Evolutionary conservation across 2,888 invertebrate species (phyloP).

Genomic region (Aphelenchoides bicaudatus): DNA sequence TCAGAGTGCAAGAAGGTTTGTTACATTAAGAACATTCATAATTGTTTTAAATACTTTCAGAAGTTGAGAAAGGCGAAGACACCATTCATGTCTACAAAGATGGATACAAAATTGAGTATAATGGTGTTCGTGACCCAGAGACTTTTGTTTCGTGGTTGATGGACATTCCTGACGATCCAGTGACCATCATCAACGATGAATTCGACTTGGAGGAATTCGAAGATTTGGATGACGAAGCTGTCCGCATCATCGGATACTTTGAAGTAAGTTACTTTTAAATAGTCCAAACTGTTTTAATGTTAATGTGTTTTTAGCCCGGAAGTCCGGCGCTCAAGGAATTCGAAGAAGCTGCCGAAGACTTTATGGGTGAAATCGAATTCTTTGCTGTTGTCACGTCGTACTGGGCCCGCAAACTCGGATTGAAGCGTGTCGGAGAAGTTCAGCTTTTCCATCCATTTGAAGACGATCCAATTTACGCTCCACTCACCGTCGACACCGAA

Average conservation of each 20-base stretch:
- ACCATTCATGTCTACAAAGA: conserved; percentile 30
- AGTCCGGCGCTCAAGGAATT: conserved; percentile 59
- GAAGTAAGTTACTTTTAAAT: no score
- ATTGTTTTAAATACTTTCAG: conserved; percentile 24
- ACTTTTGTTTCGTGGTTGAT: conserved; percentile 61
- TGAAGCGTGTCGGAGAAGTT: conserved; percentile 58
- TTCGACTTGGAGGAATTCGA: conserved; percentile 60
- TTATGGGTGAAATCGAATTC: conserved; percentile 61
- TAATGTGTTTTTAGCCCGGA: no score
- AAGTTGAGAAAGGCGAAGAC: conserved; percentile 36
- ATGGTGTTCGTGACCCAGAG: conserved; percentile 60
- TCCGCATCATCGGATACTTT: conserved; percentile 60
- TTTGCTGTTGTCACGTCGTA: conserved; percentile 60
- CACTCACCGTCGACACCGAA: conserved; percentile 52
- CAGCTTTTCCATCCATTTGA: conserved; percentile 60
- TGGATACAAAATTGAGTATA: conserved; percentile 61
- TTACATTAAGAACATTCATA: conserved; percentile 11
- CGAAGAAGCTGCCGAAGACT: conserved; percentile 61
- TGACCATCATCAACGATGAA: conserved; percentile 61
- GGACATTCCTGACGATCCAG: conserved; percentile 61
- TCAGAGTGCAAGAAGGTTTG: conserved; percentile 54
- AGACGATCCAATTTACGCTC: conserved; percentile 58
- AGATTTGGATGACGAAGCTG: conserved; percentile 55
- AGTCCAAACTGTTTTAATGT: no score
- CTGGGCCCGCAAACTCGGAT: conserved; percentile 60